These are phyloP conservation scores for Gopherus flavomarginatus DNA, from an alignment of 2,113 vertebrate species.

Conservation along the genomic window DNA sequence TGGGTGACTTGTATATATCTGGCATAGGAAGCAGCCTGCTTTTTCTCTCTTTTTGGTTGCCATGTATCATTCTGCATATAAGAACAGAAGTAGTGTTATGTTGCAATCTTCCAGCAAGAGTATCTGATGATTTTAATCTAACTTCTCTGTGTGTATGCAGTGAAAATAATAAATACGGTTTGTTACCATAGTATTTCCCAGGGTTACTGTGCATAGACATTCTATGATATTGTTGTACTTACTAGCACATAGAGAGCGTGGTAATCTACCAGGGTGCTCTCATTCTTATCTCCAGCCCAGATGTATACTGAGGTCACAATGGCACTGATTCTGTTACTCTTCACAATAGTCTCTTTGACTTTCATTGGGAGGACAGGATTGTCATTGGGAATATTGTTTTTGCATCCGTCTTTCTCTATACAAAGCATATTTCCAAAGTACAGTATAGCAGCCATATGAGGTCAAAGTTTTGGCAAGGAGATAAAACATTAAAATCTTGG, in stretches of 20 bases:
- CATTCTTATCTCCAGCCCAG: neutral
- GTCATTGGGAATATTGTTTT: neutral
- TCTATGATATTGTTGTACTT: neutral
- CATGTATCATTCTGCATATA: neutral
- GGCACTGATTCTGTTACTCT: neutral
- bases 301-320: neutral
- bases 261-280: neutral
- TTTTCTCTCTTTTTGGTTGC: neutral
- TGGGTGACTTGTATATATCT: neutral
- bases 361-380: neutral
- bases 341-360: neutral
- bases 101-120: neutral
- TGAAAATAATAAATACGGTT: neutral
- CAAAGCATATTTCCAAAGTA: neutral
- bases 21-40: neutral
- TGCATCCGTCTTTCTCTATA: neutral
- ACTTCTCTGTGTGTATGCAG: neutral
- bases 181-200: neutral
- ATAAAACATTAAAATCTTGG: neutral
- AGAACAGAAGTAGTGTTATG: neutral
- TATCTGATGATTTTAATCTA: neutral
- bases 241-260: neutral
- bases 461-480: neutral
- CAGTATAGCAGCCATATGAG: neutral
- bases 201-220: neutral